Base-by-base conservation (phyloP, 2,888 invertebrate genomes). In the Aphelenchoides bicaudatus region DNA sequence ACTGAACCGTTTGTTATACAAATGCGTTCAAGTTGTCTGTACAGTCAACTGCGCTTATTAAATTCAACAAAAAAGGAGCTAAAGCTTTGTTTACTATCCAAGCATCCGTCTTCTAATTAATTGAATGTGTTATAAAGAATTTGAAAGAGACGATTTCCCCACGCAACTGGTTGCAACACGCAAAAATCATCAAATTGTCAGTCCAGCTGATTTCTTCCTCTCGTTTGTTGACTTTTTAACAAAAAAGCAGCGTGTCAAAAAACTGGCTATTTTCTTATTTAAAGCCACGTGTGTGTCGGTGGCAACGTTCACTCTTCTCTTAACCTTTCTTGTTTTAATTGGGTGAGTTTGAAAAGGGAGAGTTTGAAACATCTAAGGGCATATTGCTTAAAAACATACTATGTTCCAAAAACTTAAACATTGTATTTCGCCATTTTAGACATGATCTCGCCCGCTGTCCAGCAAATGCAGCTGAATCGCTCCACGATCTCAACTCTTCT, bases 391-490 rank as follows among this genome's bases (percentile, higher is more conserved):
- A n/a, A 34, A 34, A 34, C n/a, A 10, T n/a, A 34, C 34, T 34
- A 10, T 34, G 10, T 10, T 10, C 34, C 34, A 10, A 10, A 10
- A 10, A 10, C 10, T 34, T 34, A 10, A 10, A 10, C 34, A 10
- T 43, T 8, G 25, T 43, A 19, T 19, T 19, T 43, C 25, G 43
- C 25, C 21, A 1, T 52, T 53, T 25, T 29, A 53, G 53, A 16
- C 50, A 53, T 53, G 53, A 53, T 51, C 53, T 51, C 51, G 28
- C 21, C 2, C 39, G 49, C n/a, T 53, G 52, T 29, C 19, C 52
- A 8, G 49, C 28, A 16, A 55, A 27, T 55, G 23, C 49, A 23
- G 49, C 49, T 6, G 34, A 30, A n/a, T 6, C 49, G 21, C 49
- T 30, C 5, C 13, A 6, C 27, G 34, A 49, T 16, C 49, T 30